Evolutionary conservation across 1,140 invertebrate species (phyloP).

Genomic region (Bathynomus jamesi): DNA sequence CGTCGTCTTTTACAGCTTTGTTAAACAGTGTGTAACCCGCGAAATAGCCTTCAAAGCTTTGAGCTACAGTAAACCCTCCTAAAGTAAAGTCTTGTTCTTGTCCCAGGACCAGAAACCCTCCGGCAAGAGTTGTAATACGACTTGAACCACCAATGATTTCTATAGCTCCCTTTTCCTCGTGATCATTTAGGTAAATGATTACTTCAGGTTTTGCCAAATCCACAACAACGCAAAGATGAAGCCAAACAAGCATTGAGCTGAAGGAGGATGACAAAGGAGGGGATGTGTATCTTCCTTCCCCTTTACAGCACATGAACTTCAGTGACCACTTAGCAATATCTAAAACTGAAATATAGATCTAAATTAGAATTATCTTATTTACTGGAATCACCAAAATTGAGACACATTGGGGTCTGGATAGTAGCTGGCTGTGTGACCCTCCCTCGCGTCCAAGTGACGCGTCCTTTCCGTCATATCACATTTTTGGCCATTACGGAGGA

Average conservation of each 20-base stretch:
- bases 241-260: conserved; percentile 9
- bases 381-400: no score
- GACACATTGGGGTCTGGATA: no score
- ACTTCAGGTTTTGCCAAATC: conserved; percentile 13
- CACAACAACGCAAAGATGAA: conserved; percentile 20
- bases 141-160: neutral
- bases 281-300: conserved; percentile 14
- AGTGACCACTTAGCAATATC: no score
- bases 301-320: conserved; percentile 25
- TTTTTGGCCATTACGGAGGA: no score
- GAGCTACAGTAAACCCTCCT: conserved; percentile 18
- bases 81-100: conserved; percentile 29
- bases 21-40: conserved; percentile 18
- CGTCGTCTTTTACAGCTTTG: conserved; percentile 1
- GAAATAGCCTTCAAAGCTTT: conserved; percentile 23
- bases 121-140: conserved; percentile 11
- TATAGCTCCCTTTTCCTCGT: conserved; percentile 8
- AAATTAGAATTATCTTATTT: no score
- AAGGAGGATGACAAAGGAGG: neutral
- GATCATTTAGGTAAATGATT: conserved; percentile 8
- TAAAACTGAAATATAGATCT: no score
- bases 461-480: no score
- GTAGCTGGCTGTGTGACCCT: no score
- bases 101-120: conserved; percentile 25
- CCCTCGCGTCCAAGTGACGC: no score